phyloP scores from a whole-genome alignment of 2,113 vertebrate species.

The Carettochelys insculpta region DNA sequence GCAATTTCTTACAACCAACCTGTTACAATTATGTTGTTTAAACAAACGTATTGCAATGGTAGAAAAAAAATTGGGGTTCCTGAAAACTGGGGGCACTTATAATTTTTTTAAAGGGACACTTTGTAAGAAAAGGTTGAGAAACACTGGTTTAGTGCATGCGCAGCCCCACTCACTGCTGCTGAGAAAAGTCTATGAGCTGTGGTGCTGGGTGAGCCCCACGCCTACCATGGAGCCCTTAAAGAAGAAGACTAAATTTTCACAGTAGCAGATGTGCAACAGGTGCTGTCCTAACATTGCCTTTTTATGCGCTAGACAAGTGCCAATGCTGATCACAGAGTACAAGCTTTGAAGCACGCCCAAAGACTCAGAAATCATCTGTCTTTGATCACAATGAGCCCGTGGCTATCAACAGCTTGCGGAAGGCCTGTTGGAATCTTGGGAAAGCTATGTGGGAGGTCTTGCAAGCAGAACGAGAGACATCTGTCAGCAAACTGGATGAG shows the following conservation, averaged over 20 bases:
- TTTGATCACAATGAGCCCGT: not conserved
- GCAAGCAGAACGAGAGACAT: not conserved
- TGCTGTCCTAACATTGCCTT: not conserved
- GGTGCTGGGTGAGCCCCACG: no score
- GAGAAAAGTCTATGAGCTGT: no score
- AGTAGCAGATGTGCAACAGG: not conserved
- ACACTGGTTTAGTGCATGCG: no score
- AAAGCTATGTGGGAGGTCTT: not conserved
- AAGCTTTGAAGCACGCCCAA: not conserved
- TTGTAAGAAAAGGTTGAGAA: no score
- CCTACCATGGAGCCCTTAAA: no score
- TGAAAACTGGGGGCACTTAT: no score
- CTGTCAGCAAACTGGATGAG: not conserved
- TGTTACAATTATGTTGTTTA: no score
- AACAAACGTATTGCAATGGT: no score
- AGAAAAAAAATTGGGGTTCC: no score
- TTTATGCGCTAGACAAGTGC: not conserved
- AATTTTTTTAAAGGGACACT: no score
- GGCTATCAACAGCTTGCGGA: not conserved
- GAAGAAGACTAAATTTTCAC: not conserved
- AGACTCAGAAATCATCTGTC: not conserved
- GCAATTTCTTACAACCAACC: no score
- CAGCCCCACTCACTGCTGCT: no score
- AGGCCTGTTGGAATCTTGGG: not conserved
- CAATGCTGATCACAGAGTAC: not conserved